Conservation (phyloP, 2,888 invertebrate species). For the Priapulus caudatus region DNA sequence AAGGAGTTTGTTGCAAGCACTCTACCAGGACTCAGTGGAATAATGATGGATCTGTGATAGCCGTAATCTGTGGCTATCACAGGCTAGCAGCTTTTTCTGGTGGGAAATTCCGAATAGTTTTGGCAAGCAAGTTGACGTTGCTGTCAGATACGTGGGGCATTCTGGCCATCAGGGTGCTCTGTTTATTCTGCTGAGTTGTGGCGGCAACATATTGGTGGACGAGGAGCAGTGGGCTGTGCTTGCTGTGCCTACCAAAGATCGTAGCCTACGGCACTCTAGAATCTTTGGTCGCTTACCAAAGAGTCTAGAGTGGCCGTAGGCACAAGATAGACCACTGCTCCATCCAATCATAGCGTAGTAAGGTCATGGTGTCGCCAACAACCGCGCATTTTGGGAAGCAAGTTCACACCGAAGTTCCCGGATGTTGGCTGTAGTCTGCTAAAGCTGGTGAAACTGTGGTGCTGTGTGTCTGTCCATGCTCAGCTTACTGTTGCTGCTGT, state of each 20-base stretch:
- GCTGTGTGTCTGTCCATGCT: too few relatives aligned
- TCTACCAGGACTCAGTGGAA: conserved; percentile 39
- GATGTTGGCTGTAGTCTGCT: too few relatives aligned
- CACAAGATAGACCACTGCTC: too few relatives aligned
- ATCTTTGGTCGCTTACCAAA: too few relatives aligned
- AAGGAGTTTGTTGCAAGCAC: conserved; percentile 17
- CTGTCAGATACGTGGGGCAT: conserved; percentile 76
- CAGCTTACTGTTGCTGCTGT: too few relatives aligned
- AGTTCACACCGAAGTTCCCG: too few relatives aligned
- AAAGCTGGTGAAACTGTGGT: too few relatives aligned
- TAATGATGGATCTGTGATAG: conserved; percentile 55
- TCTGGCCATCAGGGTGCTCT: conserved; percentile 56
- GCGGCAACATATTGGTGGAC: conserved; percentile 69
- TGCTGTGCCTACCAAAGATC: conserved; percentile 43
- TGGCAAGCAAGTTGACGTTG: conserved; percentile 76
- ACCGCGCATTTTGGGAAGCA: too few relatives aligned
- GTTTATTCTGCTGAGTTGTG: conserved; percentile 56
- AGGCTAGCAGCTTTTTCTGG: conserved; percentile 20
- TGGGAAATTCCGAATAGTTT: conserved; percentile 81
- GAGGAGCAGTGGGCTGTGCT: conserved; percentile 57
- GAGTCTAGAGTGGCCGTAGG: too few relatives aligned
- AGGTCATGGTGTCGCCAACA: too few relatives aligned
- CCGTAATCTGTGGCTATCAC: conserved; percentile 15
- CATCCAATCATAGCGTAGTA: too few relatives aligned
- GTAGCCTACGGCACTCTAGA: too few relatives aligned